phyloP scores from a whole-genome alignment of 2,888 invertebrate species.

The Neoitamus cyanurus region DNA sequence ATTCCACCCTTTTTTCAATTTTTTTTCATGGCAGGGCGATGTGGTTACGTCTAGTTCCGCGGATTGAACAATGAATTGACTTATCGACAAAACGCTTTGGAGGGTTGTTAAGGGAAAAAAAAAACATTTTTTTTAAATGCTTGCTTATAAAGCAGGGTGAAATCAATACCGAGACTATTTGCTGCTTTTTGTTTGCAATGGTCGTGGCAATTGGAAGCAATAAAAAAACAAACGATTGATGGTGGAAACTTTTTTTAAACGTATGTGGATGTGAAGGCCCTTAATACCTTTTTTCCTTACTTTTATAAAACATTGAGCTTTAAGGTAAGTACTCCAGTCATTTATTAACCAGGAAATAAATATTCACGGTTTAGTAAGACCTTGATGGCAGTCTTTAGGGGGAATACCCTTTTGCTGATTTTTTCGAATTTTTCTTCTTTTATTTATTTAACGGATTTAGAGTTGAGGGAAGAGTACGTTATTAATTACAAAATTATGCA shows the following conservation, averaged over 20 bases:
- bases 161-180: not conserved
- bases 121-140: not conserved
- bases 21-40: not conserved
- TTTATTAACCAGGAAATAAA: too few species aligned
- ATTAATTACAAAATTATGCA: too few species aligned
- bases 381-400: too few species aligned
- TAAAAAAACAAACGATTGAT: not conserved
- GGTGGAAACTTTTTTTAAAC: not conserved
- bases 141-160: not conserved
- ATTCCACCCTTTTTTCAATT: not conserved
- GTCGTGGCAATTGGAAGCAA: not conserved
- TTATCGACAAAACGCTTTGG: conserved; percentile 48
- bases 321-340: too few species aligned
- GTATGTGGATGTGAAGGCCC: too few species aligned
- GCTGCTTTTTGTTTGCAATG: not conserved
- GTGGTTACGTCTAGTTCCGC: not conserved
- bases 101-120: not conserved
- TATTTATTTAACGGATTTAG: too few species aligned
- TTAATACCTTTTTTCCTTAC: too few species aligned
- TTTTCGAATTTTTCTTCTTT: too few species aligned
- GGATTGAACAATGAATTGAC: conserved; percentile 49
- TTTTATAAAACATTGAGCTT: too few species aligned
- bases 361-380: too few species aligned
- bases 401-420: too few species aligned
- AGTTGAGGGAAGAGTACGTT: too few species aligned